Percentiles rank a stretch among this genome's conserved stretches.
Conservation (phyloP, 2,797 vertebrate species). For the Potorous gilbertii region DNA sequence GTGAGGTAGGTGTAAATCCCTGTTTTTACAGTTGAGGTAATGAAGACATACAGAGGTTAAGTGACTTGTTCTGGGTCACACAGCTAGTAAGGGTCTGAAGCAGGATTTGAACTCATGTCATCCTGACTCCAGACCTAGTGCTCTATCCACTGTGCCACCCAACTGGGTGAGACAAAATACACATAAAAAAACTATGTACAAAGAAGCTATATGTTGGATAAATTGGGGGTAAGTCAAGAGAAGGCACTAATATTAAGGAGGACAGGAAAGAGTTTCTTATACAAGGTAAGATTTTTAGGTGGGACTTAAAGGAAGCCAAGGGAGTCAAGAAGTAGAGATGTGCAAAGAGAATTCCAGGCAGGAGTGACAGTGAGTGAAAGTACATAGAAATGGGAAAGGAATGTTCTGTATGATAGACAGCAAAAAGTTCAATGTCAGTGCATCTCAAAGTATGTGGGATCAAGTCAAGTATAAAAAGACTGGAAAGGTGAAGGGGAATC, state of each 20-base stretch:
- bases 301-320: not conserved
- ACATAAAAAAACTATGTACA: not conserved
- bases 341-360: not conserved
- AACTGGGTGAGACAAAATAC: not conserved
- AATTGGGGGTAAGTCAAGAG: not conserved
- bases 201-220: not conserved
- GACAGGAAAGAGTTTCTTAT: not conserved
- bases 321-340: not conserved
- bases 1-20: not conserved
- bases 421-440: not conserved
- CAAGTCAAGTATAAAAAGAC: not conserved
- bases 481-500: not conserved
- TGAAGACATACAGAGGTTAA: not conserved
- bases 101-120: not conserved
- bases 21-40: not conserved
- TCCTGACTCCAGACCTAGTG: not conserved
- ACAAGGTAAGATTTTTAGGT: not conserved
- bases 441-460: not conserved
- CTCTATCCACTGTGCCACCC: not conserved
- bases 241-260: not conserved
- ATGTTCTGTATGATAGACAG: too few species aligned
- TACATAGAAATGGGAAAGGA: too few species aligned
- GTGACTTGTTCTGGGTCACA: not conserved
- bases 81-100: not conserved
- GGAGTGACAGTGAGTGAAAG: not conserved